phyloP scores from a whole-genome alignment of 2,797 vertebrate genomes.

The Phrynocephalus forsythii region DNA sequence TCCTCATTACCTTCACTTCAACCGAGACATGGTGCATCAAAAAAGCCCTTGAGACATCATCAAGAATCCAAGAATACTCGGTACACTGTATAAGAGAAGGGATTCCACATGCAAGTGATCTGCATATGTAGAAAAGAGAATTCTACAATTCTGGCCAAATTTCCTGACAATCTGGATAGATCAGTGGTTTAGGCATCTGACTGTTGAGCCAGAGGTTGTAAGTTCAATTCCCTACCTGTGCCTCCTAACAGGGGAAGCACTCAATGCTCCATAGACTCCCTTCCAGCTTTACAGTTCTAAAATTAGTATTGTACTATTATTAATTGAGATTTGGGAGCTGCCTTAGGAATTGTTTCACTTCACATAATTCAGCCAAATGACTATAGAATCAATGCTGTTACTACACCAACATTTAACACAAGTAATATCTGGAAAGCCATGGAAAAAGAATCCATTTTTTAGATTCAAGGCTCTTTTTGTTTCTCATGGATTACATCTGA shows the following conservation, averaged over 20 bases:
- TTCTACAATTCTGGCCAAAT: background rate
- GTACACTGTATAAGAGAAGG: background rate
- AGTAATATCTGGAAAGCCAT: background rate
- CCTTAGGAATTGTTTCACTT: background rate
- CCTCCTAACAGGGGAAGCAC: too few relatives aligned
- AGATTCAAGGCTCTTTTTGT: background rate
- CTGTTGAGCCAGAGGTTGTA: too few relatives aligned
- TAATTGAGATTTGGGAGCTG: background rate
- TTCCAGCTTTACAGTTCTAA: too few relatives aligned
- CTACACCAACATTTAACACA: too few relatives aligned
- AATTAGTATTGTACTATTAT: too few relatives aligned
- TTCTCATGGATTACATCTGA: background rate
- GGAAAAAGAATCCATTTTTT: background rate
- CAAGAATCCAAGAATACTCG: background rate
- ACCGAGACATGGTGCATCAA: background rate
- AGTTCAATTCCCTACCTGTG: too few relatives aligned
- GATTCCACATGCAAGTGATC: background rate
- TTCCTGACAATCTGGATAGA: background rate
- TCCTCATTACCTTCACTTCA: constrained; percentile 17
- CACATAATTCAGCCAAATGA: background rate
- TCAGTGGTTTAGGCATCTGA: too few relatives aligned
- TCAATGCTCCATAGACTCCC: too few relatives aligned
- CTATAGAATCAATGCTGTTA: background rate
- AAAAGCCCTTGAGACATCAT: background rate
- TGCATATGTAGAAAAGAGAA: background rate